Evolutionary conservation across 1,140 invertebrate genomes (phyloP).

Genomic region (Pachypsylla venusta): DNA sequence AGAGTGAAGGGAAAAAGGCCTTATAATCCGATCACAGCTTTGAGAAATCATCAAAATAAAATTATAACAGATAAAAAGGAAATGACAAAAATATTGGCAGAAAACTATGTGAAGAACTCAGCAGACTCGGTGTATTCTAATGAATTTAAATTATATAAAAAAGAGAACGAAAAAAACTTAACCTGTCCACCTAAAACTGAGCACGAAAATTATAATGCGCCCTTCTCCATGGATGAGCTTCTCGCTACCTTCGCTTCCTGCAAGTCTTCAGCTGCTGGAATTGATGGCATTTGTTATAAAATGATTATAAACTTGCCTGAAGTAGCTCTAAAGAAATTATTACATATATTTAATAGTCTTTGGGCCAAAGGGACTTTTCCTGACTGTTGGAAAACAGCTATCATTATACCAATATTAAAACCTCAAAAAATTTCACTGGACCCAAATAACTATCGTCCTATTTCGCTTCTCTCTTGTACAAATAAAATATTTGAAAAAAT

Average conservation of each 20-base stretch:
- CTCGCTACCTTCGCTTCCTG: no score
- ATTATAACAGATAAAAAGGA: neutral
- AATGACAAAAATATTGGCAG: neutral
- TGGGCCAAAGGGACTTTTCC: neutral
- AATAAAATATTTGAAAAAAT: constrained; percentile 11
- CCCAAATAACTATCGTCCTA: neutral
- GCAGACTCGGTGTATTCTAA: neutral
- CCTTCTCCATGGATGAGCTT: no score
- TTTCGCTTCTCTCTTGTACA: neutral
- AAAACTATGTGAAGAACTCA: neutral
- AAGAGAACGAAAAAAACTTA: neutral
- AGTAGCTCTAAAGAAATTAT: neutral
- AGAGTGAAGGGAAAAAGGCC: neutral
- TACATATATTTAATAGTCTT: neutral
- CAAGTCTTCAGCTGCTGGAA: no score
- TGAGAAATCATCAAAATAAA: neutral
- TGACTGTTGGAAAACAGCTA: neutral
- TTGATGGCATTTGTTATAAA: no score
- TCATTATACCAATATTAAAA: constrained; percentile 8
- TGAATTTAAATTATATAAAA: neutral
- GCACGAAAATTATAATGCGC: neutral
- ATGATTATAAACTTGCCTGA: no score
- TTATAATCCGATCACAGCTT: neutral
- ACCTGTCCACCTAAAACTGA: neutral
- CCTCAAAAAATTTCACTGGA: neutral